These are phyloP conservation scores for Archegozetes longisetosus DNA, from an alignment of 1,140 invertebrate species.

Conservation along the genomic window DNA sequence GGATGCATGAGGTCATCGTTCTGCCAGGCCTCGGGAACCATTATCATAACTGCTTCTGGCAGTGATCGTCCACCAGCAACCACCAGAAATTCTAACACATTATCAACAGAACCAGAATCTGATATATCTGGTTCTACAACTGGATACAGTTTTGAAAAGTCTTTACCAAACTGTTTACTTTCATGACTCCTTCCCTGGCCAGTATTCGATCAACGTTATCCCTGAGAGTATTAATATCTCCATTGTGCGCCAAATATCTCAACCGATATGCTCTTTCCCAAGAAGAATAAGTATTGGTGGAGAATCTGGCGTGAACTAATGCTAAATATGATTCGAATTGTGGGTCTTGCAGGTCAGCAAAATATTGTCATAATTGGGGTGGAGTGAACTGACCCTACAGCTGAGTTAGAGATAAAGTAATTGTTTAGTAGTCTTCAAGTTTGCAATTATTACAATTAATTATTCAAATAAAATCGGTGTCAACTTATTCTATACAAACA, in stretches of 20 bases:
- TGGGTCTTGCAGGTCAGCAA: constrained; percentile 49
- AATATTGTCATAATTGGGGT: constrained; percentile 81
- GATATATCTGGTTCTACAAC: constrained; percentile 95
- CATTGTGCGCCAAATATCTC: constrained; percentile 95
- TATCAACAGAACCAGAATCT: constrained; percentile 92
- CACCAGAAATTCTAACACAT: constrained; percentile 90
- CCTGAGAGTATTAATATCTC: constrained; percentile 95
- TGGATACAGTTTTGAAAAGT: constrained; percentile 78
- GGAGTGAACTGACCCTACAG: constrained; percentile 75
- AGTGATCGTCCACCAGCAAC: constrained; percentile 73
- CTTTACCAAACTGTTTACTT: constrained; percentile 56
- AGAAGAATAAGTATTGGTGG: constrained; percentile 96
- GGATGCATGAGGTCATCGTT: constrained; percentile 80
- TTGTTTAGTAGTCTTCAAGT: too few species aligned
- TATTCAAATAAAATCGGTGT: too few species aligned
- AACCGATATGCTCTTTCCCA: constrained; percentile 98
- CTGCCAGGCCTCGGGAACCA: constrained; percentile 99
- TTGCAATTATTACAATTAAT: too few species aligned
- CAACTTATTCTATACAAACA: too few species aligned
- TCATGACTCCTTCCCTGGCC: constrained; percentile 95
- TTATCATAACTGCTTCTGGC: constrained; percentile 95
- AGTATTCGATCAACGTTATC: constrained; percentile 98
- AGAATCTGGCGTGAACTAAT: constrained; percentile 90
- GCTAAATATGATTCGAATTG: constrained; percentile 86
- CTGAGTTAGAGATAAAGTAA: too few species aligned